Conservation (phyloP, 2,888 invertebrate species). For the Orthonevra nobilis region DNA sequence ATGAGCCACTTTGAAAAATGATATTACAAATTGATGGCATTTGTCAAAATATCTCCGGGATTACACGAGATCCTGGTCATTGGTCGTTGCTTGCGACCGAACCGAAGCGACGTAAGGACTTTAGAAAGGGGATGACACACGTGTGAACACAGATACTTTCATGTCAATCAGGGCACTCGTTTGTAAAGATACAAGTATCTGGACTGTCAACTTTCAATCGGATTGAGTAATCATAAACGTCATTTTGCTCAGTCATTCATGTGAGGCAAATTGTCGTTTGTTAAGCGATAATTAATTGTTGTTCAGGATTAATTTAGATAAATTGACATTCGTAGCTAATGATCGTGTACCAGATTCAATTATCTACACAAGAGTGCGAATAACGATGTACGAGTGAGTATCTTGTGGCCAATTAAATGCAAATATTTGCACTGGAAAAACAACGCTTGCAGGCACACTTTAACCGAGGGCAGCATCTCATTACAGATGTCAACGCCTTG, state of each 20-base stretch:
- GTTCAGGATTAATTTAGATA: slow-evolving; percentile 51
- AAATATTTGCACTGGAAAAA: background rate
- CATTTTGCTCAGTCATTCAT: slow-evolving; percentile 18
- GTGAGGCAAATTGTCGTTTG: slow-evolving; percentile 4
- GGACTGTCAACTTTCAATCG: slow-evolving; percentile 8
- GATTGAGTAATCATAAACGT: slow-evolving; percentile 5
- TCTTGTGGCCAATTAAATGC: slow-evolving; percentile 22
- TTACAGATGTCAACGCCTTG: slow-evolving; percentile 24
- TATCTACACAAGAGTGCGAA: slow-evolving; percentile 17
- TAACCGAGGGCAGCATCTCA: slow-evolving; percentile 1
- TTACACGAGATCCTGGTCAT: slow-evolving; percentile 52
- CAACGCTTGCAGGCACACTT: background rate
- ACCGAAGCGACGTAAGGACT: no score
- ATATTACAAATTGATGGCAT: slow-evolving; percentile 79
- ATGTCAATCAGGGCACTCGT: slow-evolving; percentile 18
- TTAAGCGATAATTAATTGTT: slow-evolving; percentile 50
- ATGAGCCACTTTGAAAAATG: slow-evolving; percentile 76
- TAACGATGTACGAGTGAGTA: background rate
- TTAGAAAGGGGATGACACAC: slow-evolving; percentile 47
- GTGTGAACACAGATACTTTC: slow-evolving; percentile 54
- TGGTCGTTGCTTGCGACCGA: no score
- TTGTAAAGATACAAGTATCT: slow-evolving; percentile 1
- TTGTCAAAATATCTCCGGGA: slow-evolving; percentile 78
- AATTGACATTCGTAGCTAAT: slow-evolving; percentile 47
- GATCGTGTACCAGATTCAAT: slow-evolving; percentile 54